Evolutionary conservation across 1,140 invertebrate genomes (phyloP).

Genomic region (Aphelinus atriplicis): DNA sequence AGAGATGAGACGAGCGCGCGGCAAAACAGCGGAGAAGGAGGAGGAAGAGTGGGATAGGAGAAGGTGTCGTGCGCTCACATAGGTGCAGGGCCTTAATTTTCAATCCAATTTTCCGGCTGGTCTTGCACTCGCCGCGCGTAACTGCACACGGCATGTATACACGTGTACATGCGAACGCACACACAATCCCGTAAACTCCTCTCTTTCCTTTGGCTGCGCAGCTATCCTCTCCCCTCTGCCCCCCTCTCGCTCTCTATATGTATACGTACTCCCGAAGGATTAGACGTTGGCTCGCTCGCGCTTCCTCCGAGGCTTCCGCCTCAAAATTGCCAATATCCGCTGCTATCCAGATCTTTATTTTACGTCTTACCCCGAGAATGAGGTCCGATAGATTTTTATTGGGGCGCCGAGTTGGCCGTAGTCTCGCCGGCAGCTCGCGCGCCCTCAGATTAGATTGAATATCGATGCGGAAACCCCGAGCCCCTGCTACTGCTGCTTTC

Average conservation of each 20-base stretch:
- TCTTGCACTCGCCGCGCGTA: background rate
- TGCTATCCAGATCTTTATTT: slow-evolving; percentile 51
- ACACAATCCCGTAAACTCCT: slow-evolving; percentile 8
- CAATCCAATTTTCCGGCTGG: slow-evolving; percentile 28
- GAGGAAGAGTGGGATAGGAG: too few relatives aligned
- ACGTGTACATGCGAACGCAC: background rate
- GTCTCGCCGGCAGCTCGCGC: background rate
- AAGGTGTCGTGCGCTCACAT: too few relatives aligned
- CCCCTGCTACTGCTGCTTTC: too few relatives aligned
- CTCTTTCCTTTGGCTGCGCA: background rate
- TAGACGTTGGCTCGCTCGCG: slow-evolving; percentile 48
- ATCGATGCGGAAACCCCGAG: background rate
- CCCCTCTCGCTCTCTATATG: slow-evolving; percentile 5
- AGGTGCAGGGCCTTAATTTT: background rate
- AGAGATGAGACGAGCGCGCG: too few relatives aligned
- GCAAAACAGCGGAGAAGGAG: too few relatives aligned
- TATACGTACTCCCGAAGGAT: slow-evolving; percentile 35
- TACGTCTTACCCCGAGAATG: slow-evolving; percentile 40
- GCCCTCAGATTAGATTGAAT: slow-evolving; percentile 32
- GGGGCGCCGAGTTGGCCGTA: slow-evolving; percentile 5
- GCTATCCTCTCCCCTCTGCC: background rate
- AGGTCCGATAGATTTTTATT: slow-evolving; percentile 39
- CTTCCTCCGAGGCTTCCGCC: slow-evolving; percentile 44
- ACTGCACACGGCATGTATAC: background rate
- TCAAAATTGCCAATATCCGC: slow-evolving; percentile 59